A percentile compares a stretch with the other conserved stretches of the same genome.
Conservation (phyloP, 2,797 vertebrate genomes). For the Myiothlypis chrysogaster region DNA sequence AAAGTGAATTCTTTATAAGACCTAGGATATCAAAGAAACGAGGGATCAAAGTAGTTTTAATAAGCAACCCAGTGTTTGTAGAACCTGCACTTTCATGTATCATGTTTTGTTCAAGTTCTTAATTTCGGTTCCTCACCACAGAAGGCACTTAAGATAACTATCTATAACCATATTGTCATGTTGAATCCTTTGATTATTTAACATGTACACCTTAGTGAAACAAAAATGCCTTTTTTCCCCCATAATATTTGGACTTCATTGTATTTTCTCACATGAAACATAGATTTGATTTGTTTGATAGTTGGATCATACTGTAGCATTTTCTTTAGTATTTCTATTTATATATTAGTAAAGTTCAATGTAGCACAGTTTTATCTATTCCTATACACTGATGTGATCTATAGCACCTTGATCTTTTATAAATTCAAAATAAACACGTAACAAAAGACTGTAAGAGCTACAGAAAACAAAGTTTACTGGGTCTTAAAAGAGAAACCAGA, state of each 20-base stretch:
- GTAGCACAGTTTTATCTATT: background rate
- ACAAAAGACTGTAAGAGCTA: background rate
- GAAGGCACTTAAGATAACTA: slow-evolving; percentile 91
- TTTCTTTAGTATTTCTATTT: slow-evolving; percentile 20
- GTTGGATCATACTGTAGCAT: slow-evolving; percentile 22
- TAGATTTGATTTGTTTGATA: slow-evolving; percentile 52
- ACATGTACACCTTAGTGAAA: slow-evolving; percentile 86
- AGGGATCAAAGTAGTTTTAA: slow-evolving; percentile 99
- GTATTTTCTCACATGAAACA: slow-evolving; percentile 59
- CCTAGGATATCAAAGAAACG: slow-evolving; percentile 95
- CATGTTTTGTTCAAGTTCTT: slow-evolving; percentile 86
- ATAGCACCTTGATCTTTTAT: background rate
- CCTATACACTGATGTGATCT: background rate
- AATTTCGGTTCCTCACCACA: slow-evolving; percentile 83
- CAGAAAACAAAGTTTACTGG: background rate
- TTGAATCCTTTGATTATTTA: slow-evolving; percentile 92
- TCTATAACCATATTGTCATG: slow-evolving; percentile 91
- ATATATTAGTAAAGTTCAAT: background rate
- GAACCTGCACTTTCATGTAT: slow-evolving; percentile 90
- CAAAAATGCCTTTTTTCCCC: slow-evolving; percentile 74
- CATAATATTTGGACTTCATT: slow-evolving; percentile 66
- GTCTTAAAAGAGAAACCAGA: background rate
- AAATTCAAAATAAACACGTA: background rate
- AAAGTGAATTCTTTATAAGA: slow-evolving; percentile 99
- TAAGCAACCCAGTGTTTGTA: slow-evolving; percentile 96